Conservation (phyloP, 2,888 invertebrate genomes). For the Chromoteleia sp. region DNA sequence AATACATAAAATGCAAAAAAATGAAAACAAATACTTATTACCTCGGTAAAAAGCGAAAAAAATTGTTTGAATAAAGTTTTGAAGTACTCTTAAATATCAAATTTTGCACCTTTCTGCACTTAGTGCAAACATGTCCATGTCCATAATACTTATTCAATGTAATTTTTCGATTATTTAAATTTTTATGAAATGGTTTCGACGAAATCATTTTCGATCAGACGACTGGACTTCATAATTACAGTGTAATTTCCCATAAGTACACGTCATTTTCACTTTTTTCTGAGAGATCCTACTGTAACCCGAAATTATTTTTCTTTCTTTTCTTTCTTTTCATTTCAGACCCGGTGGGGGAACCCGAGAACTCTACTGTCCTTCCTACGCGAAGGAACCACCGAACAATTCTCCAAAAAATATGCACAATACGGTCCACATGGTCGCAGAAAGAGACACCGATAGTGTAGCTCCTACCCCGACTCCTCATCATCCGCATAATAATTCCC, state of each 20-base stretch:
- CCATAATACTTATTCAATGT: no score
- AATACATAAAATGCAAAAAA: no score
- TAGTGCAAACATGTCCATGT: no score
- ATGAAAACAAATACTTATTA: no score
- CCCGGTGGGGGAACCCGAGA: conserved; percentile 82
- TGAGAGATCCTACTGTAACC: conserved; percentile 8
- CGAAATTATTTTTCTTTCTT: conserved; percentile 18
- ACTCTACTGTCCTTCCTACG: conserved; percentile 80
- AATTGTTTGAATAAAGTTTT: no score
- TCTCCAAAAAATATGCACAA: conserved; percentile 80
- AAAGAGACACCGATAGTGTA: conserved; percentile 86
- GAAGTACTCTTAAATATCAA: no score
- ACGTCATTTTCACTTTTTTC: conserved; percentile 37
- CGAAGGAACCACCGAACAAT: conserved; percentile 75
- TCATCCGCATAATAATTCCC: conserved; percentile 84
- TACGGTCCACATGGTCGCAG: conserved; percentile 85
- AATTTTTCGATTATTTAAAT: no score
- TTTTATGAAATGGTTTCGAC: no score
- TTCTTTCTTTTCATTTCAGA: conserved; percentile 75
- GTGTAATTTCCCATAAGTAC: conserved; percentile 26
- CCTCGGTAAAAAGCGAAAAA: no score
- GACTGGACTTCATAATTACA: conserved; percentile 30
- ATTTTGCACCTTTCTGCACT: no score
- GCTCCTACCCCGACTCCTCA: conserved; percentile 82
- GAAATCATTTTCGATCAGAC: no score